Base-by-base conservation (phyloP, 2,888 invertebrate species). In the Sisyra nigra region DNA sequence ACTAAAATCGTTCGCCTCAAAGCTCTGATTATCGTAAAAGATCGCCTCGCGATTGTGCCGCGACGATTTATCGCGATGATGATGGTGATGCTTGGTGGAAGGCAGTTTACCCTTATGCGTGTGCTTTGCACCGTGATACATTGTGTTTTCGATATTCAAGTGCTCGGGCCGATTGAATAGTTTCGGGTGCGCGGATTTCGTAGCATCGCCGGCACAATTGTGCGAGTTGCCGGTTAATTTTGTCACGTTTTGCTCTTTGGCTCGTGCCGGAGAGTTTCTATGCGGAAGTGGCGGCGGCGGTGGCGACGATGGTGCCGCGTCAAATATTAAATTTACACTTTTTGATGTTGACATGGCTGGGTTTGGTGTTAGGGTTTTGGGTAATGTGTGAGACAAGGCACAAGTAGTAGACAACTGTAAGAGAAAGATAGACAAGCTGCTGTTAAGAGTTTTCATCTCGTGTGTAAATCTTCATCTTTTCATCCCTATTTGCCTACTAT, bases 291-390 rank as follows among this genome's bases (percentile, higher is more conserved):
- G 13, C 11, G 13, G 34, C 3, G 34, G 15, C 34, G 33, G 33
- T 33, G 71, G 71, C 47, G 71, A 55, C 29, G 71, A 71, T 17
- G 71, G 71, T 46, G 71, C 71, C 39, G 48, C 45, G 48, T 47
- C 17, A 46, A 42, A 44, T 44, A 48, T 48, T 50, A 49, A 42
- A 41, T 45, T 42, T 38, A 43, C 32, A 46, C 42, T 49, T 49
- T 51, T 33, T 53, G 50, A 37, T 54, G 52, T 47, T 53, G 49
- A 42, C 47, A 48, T 47, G 44, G 44, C 47, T 49, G 52, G 39
- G 51, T 51, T 45, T 54, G 53, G 45, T 45, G 51, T 51, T 45
- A 51, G 50, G 30, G 53, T 51, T 46, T 48, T 52, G 45, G 53
- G 51, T 51, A 49, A 48, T 46, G 50, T 52, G 51, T 52, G 49